Conservation (phyloP, 2,888 invertebrate species). For the Drosophila macrospina region DNA sequence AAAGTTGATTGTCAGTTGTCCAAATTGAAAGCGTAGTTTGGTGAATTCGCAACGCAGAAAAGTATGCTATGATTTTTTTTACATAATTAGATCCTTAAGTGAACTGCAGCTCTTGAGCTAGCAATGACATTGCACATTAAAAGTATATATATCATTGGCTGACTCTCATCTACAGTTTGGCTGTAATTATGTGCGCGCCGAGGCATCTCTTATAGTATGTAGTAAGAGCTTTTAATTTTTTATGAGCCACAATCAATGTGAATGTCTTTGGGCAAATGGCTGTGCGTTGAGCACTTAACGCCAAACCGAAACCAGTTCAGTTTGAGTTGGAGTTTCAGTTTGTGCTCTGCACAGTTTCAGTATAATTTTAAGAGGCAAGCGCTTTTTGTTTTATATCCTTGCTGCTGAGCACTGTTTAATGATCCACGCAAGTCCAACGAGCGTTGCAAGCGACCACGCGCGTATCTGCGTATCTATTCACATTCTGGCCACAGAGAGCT, state of each 20-base stretch:
- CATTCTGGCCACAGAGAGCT: conserved; percentile 3
- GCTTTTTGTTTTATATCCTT: conserved; percentile 44
- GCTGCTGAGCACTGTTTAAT: conserved; percentile 35
- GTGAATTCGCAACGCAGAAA: background rate
- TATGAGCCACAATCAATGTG: conserved; percentile 64
- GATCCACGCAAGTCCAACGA: conserved; percentile 15
- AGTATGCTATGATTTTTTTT: conserved; percentile 2
- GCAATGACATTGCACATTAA: conserved; percentile 19
- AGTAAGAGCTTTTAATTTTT: conserved; percentile 55
- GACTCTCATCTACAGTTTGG: conserved; percentile 25
- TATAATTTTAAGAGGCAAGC: conserved; percentile 36
- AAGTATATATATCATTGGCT: conserved; percentile 26
- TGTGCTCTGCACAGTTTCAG: background rate
- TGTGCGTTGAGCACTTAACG: conserved; percentile 38
- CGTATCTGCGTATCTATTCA: conserved; percentile 6
- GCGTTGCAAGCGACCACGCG: background rate
- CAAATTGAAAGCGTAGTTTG: background rate
- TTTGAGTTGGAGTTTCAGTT: conserved; percentile 2
- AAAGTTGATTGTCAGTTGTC: conserved; percentile 26
- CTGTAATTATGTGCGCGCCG: conserved; percentile 50
- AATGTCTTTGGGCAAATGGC: conserved; percentile 42
- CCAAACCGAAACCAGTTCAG: conserved; percentile 21
- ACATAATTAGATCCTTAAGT: no score
- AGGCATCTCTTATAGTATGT: conserved; percentile 26
- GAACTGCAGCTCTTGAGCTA: no score